Evolutionary conservation across 2,797 vertebrate genomes (phyloP).

Genomic region (Euthynnus affinis): DNA sequence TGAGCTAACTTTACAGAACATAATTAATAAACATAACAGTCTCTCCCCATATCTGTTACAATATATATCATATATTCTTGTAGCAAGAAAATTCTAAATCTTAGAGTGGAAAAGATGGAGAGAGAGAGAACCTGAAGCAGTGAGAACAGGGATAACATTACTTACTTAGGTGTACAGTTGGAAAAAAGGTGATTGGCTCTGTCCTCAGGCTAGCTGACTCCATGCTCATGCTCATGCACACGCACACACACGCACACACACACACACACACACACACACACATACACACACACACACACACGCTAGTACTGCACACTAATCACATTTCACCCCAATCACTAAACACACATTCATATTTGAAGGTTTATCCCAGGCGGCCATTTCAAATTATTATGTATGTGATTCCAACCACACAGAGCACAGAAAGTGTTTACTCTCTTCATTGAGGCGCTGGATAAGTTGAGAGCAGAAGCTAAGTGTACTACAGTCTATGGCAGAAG

Average conservation of each 20-base stretch:
- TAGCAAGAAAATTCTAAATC: not conserved
- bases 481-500: constrained; percentile 88
- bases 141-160: constrained; percentile 29
- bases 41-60: not conserved
- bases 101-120: constrained; percentile 17
- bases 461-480: constrained; percentile 85
- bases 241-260: constrained; percentile 24
- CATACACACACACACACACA: constrained; percentile 30
- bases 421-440: constrained; percentile 81
- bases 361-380: constrained; percentile 77
- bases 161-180: constrained; percentile 46
- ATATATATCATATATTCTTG: constrained; percentile 38
- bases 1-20: constrained; percentile 30
- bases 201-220: constrained; percentile 61
- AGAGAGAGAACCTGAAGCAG: constrained; percentile 11
- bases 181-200: constrained; percentile 53
- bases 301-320: constrained; percentile 48
- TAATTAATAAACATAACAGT: constrained; percentile 30
- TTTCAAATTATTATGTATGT: constrained; percentile 78
- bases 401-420: constrained; percentile 76
- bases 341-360: constrained; percentile 80
- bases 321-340: constrained; percentile 75
- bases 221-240: constrained; percentile 22
- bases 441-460: constrained; percentile 84
- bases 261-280: constrained; percentile 25